These are phyloP conservation scores for Chloroclysta siterata DNA, from an alignment of 2,888 invertebrate species.

Conservation along the genomic window DNA sequence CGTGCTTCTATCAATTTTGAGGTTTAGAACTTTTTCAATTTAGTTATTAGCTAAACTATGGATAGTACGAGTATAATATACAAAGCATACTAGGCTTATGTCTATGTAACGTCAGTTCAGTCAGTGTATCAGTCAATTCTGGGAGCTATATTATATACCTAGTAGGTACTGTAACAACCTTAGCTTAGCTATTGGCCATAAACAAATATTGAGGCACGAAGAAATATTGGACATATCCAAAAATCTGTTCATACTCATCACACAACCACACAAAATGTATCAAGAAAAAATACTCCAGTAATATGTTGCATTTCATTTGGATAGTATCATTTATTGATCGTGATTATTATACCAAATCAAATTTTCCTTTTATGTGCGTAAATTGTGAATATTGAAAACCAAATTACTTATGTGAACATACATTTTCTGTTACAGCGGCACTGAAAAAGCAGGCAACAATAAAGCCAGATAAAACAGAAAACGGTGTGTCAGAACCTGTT, in stretches of 20 bases:
- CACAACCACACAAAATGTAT: neutral
- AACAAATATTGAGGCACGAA: neutral
- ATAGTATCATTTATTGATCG: neutral
- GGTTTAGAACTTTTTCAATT: slow-evolving; percentile 34
- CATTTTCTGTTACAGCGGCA: slow-evolving; percentile 63
- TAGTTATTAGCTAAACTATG: neutral
- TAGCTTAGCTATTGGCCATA: neutral
- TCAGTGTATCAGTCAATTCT: neutral
- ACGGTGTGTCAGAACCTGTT: slow-evolving; percentile 64
- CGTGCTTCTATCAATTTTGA: slow-evolving; percentile 70
- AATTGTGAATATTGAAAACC: neutral
- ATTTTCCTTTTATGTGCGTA: neutral
- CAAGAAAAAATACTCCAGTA: too few relatives aligned
- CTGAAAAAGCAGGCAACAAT: slow-evolving; percentile 79
- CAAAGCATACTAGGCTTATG: too few relatives aligned
- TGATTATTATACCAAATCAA: neutral
- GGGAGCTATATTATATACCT: neutral
- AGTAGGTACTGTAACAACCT: too few relatives aligned
- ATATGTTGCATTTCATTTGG: too few relatives aligned
- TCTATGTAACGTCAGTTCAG: too few relatives aligned
- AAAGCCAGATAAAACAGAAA: slow-evolving; percentile 69
- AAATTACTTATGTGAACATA: neutral
- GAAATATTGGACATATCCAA: neutral
- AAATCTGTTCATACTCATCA: neutral
- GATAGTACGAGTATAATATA: neutral